These are phyloP conservation scores for Macrosiphum euphorbiae DNA, from an alignment of 2,888 invertebrate genomes.

Conservation along the genomic window DNA sequence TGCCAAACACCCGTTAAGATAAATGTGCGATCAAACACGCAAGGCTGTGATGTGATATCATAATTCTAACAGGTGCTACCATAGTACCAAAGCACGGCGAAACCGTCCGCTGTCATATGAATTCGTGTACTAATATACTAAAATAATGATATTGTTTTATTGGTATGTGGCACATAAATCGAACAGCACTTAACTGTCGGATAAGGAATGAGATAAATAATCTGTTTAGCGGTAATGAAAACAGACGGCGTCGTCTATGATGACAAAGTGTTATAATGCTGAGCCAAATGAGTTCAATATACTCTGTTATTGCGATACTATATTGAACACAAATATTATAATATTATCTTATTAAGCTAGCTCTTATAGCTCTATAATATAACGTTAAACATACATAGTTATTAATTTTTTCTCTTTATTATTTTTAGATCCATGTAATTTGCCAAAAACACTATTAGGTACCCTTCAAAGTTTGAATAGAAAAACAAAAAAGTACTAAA, in stretches of 20 bases:
- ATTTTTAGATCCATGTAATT: not conserved
- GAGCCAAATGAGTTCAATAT: not conserved
- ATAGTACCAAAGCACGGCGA: not conserved
- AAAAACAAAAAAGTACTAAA: not conserved
- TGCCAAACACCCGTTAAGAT: not conserved
- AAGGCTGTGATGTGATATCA: not conserved
- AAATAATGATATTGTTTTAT: not conserved
- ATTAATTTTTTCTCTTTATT: not conserved
- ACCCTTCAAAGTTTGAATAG: too few species aligned
- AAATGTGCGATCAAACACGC: not conserved
- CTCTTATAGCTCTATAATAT: not conserved
- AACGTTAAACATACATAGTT: not conserved
- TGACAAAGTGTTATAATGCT: not conserved
- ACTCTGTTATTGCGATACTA: not conserved
- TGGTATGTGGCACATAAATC: not conserved
- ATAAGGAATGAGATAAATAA: not conserved
- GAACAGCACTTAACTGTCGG: not conserved
- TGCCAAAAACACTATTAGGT: not conserved
- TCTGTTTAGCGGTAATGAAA: not conserved
- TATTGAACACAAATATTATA: not conserved
- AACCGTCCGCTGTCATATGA: not conserved
- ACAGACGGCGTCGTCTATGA: not conserved
- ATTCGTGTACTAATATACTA: not conserved
- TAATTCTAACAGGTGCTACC: not conserved
- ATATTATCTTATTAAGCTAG: not conserved